These are phyloP conservation scores for Epicampocera succincta DNA, from an alignment of 2,888 invertebrate genomes.

Conservation along the genomic window DNA sequence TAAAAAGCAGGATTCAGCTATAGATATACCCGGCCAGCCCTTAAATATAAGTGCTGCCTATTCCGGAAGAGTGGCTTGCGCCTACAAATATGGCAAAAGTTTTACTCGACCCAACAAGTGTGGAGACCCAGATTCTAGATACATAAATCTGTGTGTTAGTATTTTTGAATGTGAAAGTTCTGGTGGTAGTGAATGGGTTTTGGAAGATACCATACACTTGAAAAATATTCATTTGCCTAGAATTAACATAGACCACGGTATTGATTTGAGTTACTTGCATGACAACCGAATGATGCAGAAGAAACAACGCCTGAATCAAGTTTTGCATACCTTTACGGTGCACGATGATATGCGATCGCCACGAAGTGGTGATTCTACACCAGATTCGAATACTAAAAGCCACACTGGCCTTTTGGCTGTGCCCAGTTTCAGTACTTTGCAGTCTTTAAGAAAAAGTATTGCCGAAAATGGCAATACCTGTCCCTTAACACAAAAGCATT, in stretches of 20 bases:
- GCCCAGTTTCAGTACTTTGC: constrained; percentile 94
- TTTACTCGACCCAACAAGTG: constrained; percentile 90
- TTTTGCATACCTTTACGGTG: constrained; percentile 90
- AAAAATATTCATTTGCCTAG: constrained; percentile 94
- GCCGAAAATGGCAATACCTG: constrained; percentile 96
- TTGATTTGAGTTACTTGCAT: constrained; percentile 91
- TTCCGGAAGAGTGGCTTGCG: constrained; percentile 98
- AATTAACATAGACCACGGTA: constrained; percentile 90
- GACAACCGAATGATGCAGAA: constrained; percentile 91
- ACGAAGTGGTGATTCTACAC: constrained; percentile 82
- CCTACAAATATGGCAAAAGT: constrained; percentile 96
- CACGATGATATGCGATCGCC: constrained; percentile 87
- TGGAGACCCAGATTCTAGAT: constrained; percentile 89
- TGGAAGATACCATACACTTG: constrained; percentile 97
- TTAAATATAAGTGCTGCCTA: constrained; percentile 98
- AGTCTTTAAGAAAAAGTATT: constrained; percentile 92
- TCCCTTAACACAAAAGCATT: constrained; percentile 93
- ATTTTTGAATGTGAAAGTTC: constrained; percentile 99
- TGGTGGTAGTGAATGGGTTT: constrained; percentile 95
- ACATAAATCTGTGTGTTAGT: constrained; percentile 95
- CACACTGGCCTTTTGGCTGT: constrained; percentile 87
- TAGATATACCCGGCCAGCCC: constrained; percentile 91
- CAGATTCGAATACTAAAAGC: constrained; percentile 77
- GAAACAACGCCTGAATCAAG: constrained; percentile 90
- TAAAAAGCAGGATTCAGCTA: constrained; percentile 85